Percentiles rank a stretch among this genome's conserved stretches.
Evolutionary conservation across 2,797 vertebrate genomes (phyloP).

Genomic region (Helicolenus hilgendorfi): DNA sequence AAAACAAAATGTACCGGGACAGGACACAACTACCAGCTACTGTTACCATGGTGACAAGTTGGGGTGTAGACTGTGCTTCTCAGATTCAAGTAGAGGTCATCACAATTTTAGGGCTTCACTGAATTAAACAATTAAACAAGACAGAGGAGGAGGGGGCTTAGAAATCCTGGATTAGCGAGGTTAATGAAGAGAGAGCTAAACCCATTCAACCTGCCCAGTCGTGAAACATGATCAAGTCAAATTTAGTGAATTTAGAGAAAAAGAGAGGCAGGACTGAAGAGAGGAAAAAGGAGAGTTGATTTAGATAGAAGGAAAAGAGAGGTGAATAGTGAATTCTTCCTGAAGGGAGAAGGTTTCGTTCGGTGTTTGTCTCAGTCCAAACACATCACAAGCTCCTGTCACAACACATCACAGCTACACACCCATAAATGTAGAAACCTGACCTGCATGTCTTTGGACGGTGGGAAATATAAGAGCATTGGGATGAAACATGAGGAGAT

Average conservation of each 20-base stretch:
- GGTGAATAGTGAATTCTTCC: background rate
- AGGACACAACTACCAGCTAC: background rate
- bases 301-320: background rate
- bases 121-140: conserved; percentile 24
- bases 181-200: conserved; percentile 75
- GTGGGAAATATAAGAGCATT: background rate
- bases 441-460: background rate
- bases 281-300: background rate
- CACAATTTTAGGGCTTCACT: background rate
- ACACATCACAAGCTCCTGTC: background rate
- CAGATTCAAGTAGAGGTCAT: background rate
- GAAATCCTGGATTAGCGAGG: conserved; percentile 78
- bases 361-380: background rate
- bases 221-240: conserved; percentile 65
- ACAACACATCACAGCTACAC: background rate
- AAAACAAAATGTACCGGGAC: background rate
- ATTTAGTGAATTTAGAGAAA: conserved; percentile 12
- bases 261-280: background rate
- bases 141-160: conserved; percentile 28
- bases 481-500: background rate
- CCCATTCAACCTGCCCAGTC: conserved; percentile 65
- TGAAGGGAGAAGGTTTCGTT: background rate
- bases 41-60: conserved; percentile 28
- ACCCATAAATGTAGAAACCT: background rate
- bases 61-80: background rate